Conservation (phyloP, 1,140 invertebrate species). For the Megalopta genalis region DNA sequence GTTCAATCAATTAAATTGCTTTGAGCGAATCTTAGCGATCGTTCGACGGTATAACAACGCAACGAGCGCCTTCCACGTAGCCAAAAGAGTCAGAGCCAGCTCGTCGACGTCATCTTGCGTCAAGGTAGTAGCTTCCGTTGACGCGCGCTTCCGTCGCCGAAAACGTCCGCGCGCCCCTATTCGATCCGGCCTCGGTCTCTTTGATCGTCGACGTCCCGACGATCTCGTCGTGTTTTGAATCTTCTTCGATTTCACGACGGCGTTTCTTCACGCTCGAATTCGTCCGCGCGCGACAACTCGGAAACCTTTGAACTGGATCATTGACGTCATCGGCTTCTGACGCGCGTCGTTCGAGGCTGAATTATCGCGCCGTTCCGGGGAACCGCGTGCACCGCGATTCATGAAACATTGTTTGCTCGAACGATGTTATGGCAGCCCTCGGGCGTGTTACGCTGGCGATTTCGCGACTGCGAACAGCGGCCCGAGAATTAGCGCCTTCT, state of each 20-base stretch:
- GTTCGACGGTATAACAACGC: not conserved
- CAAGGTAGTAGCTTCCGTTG: constrained; percentile 46
- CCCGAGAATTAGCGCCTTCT: not conserved
- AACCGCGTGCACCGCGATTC: not conserved
- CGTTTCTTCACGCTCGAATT: too few relatives aligned
- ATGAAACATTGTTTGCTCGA: not conserved
- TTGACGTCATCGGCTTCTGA: not conserved
- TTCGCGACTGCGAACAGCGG: too few relatives aligned
- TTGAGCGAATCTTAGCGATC: too few relatives aligned
- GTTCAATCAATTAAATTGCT: too few relatives aligned
- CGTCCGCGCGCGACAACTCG: too few relatives aligned
- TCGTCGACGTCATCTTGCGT: constrained; percentile 53
- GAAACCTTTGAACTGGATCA: not conserved
- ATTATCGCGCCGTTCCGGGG: not conserved
- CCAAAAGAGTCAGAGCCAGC: too few relatives aligned
- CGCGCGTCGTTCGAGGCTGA: not conserved
- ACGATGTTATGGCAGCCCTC: not conserved
- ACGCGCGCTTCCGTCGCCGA: constrained; percentile 32
- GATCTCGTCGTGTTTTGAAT: too few relatives aligned
- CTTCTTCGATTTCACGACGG: not conserved
- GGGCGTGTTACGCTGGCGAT: not conserved
- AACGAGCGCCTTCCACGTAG: constrained; percentile 18
- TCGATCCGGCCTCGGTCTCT: not conserved
- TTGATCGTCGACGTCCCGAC: not conserved
- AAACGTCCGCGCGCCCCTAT: constrained; percentile 21